Conservation (phyloP, 2,797 vertebrate species). For the Enteromius mattozi region DNA sequence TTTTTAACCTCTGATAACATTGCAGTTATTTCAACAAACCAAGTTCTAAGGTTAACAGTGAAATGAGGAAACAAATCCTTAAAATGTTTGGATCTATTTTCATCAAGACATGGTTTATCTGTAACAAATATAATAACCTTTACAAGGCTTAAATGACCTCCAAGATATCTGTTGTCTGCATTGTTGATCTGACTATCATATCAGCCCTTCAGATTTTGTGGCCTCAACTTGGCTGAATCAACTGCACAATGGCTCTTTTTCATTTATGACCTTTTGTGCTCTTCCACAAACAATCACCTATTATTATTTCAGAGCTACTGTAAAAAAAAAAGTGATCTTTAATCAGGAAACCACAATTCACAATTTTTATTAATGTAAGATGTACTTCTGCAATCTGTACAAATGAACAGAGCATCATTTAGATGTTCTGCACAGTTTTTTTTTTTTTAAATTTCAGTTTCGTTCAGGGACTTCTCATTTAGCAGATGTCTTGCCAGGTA, state of each 20-base stretch:
- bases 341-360: neutral
- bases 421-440: neutral
- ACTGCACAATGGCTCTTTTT: neutral
- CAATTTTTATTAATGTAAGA: neutral
- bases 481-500: neutral
- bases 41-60: neutral
- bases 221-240: neutral
- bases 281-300: neutral
- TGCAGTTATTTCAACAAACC: neutral
- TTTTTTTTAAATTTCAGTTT: too few relatives aligned
- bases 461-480: neutral
- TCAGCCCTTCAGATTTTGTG: neutral
- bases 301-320: neutral
- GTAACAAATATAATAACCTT: neutral
- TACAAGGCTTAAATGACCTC: neutral
- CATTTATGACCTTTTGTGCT: neutral
- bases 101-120: neutral
- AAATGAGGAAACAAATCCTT: neutral
- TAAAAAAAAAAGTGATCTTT: neutral
- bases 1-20: neutral
- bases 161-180: neutral
- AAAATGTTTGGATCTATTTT: neutral
- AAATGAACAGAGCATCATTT: constrained; percentile 1
- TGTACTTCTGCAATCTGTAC: neutral
- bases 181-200: neutral